A percentile compares a stretch with the other conserved stretches of the same genome.
phyloP scores from a whole-genome alignment of 2,113 vertebrate species.

The Zosterops lateralis region DNA sequence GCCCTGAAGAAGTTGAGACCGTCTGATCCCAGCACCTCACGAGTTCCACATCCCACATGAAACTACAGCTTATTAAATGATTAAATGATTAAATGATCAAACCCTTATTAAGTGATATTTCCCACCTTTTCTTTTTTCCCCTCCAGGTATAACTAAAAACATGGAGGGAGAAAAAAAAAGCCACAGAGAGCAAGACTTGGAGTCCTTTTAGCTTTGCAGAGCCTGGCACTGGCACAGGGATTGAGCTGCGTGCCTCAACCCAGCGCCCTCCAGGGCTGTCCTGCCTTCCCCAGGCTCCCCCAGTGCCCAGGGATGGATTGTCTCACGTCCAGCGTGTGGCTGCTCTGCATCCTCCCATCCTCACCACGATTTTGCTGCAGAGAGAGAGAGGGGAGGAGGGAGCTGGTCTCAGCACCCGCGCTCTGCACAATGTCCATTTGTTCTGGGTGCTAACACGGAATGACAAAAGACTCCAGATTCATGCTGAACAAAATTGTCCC shows the following conservation, averaged over 20 bases:
- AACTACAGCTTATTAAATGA: background rate
- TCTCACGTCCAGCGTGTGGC: rapidly evolving
- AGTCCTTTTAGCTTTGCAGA: background rate
- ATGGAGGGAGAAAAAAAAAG: rapidly evolving
- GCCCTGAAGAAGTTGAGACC: background rate
- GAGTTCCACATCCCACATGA: background rate
- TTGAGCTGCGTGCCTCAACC: background rate
- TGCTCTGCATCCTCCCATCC: background rate
- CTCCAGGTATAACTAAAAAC: background rate
- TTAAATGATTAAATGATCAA: background rate
- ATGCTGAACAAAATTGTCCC: background rate
- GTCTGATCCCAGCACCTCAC: background rate
- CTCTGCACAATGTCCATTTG: conserved; percentile 4
- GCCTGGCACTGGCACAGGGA: no score
- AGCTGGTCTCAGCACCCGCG: background rate
- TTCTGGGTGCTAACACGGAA: conserved; percentile 9
- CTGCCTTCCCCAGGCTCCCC: background rate
- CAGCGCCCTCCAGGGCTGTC: background rate
- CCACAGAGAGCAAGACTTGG: background rate
- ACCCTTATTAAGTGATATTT: rapidly evolving
- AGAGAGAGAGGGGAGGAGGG: background rate
- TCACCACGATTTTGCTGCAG: background rate
- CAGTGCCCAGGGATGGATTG: background rate
- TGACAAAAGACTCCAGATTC: conserved; percentile 17
- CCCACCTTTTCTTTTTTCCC: background rate